phyloP scores from a whole-genome alignment of 1,140 invertebrate species.

The Bombyx mandarina region DNA sequence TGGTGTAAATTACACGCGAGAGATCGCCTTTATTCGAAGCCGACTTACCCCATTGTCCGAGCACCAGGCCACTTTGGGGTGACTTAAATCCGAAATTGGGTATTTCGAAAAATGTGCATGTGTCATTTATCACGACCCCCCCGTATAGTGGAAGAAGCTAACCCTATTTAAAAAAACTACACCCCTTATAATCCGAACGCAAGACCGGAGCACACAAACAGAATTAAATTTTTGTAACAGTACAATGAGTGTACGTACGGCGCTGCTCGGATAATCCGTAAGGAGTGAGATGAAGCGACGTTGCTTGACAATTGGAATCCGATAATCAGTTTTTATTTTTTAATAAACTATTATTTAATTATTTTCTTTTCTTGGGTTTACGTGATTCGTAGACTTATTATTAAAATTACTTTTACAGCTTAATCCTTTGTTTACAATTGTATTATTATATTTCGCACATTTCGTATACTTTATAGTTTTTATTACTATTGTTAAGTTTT shows the following conservation, averaged over 20 bases:
- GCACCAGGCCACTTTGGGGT: slow-evolving; percentile 68
- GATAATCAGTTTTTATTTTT: no score
- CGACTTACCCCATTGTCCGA: slow-evolving; percentile 46
- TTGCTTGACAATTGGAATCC: no score
- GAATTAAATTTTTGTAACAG: slow-evolving; percentile 67
- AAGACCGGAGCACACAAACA: slow-evolving; percentile 49
- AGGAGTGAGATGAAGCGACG: no score
- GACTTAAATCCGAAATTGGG: slow-evolving; percentile 73
- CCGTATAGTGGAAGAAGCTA: slow-evolving; percentile 45
- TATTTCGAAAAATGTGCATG: slow-evolving; percentile 72
- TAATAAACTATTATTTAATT: no score
- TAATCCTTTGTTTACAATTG: no score
- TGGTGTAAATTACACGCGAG: slow-evolving; percentile 54
- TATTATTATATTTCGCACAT: no score
- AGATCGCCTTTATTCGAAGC: slow-evolving; percentile 27
- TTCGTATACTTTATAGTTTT: no score
- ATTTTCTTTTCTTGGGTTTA: no score
- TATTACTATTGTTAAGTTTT: no score
- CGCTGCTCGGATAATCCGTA: not conserved
- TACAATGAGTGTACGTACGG: slow-evolving; percentile 29
- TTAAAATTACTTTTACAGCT: no score
- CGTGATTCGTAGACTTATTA: no score
- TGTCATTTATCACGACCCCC: slow-evolving; percentile 71
- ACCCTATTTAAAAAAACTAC: slow-evolving; percentile 68
- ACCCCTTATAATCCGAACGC: slow-evolving; percentile 53